Evolutionary conservation across 2,888 invertebrate species (phyloP).

Genomic region (Troilus luridus): DNA sequence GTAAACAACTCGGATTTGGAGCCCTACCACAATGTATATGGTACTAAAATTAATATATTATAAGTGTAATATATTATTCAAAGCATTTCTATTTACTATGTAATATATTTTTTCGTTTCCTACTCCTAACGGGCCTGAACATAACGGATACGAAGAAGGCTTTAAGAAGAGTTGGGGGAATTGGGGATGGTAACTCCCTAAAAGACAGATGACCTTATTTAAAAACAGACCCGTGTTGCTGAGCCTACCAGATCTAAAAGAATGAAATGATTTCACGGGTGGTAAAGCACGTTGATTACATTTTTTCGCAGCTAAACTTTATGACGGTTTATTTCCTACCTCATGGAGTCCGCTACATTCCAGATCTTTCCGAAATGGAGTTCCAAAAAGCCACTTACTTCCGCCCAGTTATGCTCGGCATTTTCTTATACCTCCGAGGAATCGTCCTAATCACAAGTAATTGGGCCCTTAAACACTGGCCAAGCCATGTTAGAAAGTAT

Average conservation of each 20-base stretch:
- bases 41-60: no score
- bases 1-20: no score
- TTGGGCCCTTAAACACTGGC: not conserved
- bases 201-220: conserved; percentile 42
- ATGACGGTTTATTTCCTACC: conserved; percentile 28
- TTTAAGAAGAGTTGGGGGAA: not conserved
- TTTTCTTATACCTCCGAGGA: not conserved
- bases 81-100: not conserved
- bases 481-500: not conserved
- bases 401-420: not conserved
- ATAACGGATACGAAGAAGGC: not conserved
- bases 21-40: no score
- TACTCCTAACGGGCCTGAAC: not conserved
- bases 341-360: not conserved
- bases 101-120: not conserved
- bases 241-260: not conserved
- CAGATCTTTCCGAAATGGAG: not conserved
- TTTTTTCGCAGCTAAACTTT: conserved; percentile 1
- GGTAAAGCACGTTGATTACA: conserved; percentile 39
- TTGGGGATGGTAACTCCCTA: not conserved
- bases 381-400: conserved; percentile 22
- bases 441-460: not conserved
- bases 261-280: conserved; percentile 56
- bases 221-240: conserved; percentile 24
- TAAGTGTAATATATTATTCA: not conserved